These are phyloP conservation scores for Heliconius himera DNA, from an alignment of 1,140 invertebrate species.

Conservation along the genomic window DNA sequence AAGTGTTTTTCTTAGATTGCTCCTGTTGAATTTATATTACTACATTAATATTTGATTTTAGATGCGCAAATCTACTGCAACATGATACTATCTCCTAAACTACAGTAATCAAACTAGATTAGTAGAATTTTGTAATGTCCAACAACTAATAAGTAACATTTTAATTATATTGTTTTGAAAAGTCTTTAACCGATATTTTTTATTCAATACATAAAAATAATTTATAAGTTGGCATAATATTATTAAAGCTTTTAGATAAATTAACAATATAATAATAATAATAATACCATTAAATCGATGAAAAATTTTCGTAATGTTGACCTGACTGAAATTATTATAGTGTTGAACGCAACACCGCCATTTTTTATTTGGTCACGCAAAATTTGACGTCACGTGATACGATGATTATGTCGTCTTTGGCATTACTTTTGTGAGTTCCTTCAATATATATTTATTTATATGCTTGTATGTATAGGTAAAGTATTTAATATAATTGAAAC, in stretches of 20 bases:
- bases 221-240: too few species aligned
- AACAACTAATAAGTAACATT: too few species aligned
- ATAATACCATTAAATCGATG: background rate
- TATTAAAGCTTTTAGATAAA: too few species aligned
- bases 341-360: constrained; percentile 36
- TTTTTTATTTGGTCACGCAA: constrained; percentile 34
- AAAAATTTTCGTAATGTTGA: constrained; percentile 17
- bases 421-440: constrained; percentile 16
- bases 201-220: too few species aligned
- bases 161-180: too few species aligned
- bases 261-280: too few species aligned
- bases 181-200: too few species aligned
- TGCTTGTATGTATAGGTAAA: background rate
- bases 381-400: constrained; percentile 39
- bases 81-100: background rate
- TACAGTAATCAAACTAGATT: background rate
- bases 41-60: constrained; percentile 8
- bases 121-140: background rate
- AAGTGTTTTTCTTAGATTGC: background rate
- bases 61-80: background rate
- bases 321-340: constrained; percentile 30
- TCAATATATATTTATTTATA: background rate
- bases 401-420: constrained; percentile 41
- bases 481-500: too few species aligned
- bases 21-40: background rate